Percentiles rank a stretch among this genome's conserved stretches.
phyloP scores from a whole-genome alignment of 2,797 vertebrate genomes.

The Hydrolagus colliei region DNA sequence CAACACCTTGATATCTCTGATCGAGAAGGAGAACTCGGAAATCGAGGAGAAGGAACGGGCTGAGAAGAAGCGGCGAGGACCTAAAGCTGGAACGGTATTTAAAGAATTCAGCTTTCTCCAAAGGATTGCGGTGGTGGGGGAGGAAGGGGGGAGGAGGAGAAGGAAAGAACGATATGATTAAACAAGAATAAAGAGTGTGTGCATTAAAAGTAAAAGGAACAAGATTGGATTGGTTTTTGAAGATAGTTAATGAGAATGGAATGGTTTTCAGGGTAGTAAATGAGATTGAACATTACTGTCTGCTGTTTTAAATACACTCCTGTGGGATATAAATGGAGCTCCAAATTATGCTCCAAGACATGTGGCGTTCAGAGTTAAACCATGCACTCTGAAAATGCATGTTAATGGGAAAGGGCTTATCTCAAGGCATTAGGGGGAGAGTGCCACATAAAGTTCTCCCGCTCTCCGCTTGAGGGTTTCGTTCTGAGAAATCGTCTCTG shows the following conservation, averaged over 20 bases:
- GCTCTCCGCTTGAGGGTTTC: no score
- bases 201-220: background rate
- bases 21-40: constrained; percentile 82
- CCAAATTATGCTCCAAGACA: no score
- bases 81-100: constrained; percentile 68
- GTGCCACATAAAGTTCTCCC: no score
- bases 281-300: background rate
- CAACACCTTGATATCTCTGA: constrained; percentile 78
- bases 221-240: background rate
- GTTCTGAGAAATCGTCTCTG: no score
- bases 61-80: constrained; percentile 74
- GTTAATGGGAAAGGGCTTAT: no score
- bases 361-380: no score
- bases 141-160: background rate
- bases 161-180: background rate
- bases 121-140: background rate
- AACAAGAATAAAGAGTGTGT: background rate
- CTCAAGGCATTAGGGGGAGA: no score
- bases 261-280: background rate
- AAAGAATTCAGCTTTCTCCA: constrained; percentile 40
- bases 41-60: constrained; percentile 79
- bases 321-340: background rate
- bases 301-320: background rate
- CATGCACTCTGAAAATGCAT: no score
- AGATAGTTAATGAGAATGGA: background rate